Conservation (phyloP, 2,113 vertebrate genomes). For the Megalops atlanticus region DNA sequence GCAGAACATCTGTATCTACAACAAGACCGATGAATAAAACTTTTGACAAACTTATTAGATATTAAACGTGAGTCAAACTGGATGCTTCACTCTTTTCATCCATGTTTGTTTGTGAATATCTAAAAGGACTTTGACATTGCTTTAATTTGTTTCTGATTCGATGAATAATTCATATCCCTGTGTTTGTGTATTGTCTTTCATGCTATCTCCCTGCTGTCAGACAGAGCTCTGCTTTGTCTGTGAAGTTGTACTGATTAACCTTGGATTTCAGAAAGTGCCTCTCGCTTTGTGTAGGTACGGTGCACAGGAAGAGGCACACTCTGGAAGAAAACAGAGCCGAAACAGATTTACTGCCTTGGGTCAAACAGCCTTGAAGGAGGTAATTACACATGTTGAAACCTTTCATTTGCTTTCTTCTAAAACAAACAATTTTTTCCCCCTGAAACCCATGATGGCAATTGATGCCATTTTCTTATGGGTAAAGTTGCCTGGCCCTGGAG, state of each 20-base stretch:
- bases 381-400: not conserved
- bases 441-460: not conserved
- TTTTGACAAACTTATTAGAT: too few relatives aligned
- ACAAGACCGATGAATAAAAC: too few relatives aligned
- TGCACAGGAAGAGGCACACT: conserved; percentile 46
- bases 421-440: not conserved
- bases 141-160: conserved; percentile 6
- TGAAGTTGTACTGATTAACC: not conserved
- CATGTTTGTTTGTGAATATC: conserved; percentile 22
- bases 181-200: not conserved
- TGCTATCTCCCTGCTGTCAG: not conserved
- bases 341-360: not conserved
- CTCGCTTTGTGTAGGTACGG: conserved; percentile 40
- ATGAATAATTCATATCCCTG: conserved; percentile 13
- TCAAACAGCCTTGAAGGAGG: not conserved
- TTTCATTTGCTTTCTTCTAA: not conserved
- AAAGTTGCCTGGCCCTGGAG: not conserved
- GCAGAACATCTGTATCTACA: too few relatives aligned
- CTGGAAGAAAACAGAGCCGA: conserved; percentile 27
- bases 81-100: not conserved
- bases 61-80: too few relatives aligned
- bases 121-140: not conserved
- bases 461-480: not conserved
- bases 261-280: not conserved
- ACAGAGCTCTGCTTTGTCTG: not conserved